Evolutionary conservation across 2,888 invertebrate species (phyloP).

Genomic region (Drosophila gaucha): DNA sequence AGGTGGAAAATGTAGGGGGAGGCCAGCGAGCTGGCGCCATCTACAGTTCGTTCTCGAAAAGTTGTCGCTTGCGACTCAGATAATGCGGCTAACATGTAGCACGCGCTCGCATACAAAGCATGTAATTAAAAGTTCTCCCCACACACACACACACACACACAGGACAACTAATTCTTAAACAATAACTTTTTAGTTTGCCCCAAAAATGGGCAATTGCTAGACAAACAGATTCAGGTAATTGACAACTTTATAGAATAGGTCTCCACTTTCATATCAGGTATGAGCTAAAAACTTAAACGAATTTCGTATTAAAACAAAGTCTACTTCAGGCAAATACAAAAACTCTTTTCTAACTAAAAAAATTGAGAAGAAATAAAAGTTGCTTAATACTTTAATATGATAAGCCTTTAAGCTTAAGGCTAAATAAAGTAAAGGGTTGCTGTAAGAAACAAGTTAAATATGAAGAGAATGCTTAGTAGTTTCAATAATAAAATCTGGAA

Average conservation of each 20-base stretch:
- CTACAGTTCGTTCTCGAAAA: conserved; percentile 34
- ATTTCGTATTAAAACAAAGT: too few relatives aligned
- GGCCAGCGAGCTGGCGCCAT: conserved; percentile 4
- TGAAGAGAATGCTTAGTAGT: too few relatives aligned
- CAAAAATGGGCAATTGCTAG: conserved; percentile 21
- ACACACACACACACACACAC: not conserved
- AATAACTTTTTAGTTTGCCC: conserved; percentile 46
- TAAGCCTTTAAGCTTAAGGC: too few relatives aligned
- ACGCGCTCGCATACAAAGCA: conserved; percentile 75
- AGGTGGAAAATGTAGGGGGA: too few relatives aligned
- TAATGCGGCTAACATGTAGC: conserved; percentile 70
- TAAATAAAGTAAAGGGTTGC: too few relatives aligned
- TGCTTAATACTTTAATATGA: too few relatives aligned
- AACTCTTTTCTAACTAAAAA: too few relatives aligned
- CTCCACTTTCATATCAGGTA: too few relatives aligned
- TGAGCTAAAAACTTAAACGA: too few relatives aligned
- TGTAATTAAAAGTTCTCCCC: conserved; percentile 69
- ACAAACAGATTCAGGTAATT: conserved; percentile 3
- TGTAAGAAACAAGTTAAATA: too few relatives aligned
- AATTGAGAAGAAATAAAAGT: too few relatives aligned
- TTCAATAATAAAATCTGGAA: not conserved
- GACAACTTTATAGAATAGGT: not conserved
- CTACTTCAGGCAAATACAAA: too few relatives aligned
- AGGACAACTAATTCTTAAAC: conserved; percentile 42
- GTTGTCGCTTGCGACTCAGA: conserved; percentile 60